These are phyloP conservation scores for Neodiprion lecontei DNA, from an alignment of 1,140 invertebrate species.

Conservation along the genomic window DNA sequence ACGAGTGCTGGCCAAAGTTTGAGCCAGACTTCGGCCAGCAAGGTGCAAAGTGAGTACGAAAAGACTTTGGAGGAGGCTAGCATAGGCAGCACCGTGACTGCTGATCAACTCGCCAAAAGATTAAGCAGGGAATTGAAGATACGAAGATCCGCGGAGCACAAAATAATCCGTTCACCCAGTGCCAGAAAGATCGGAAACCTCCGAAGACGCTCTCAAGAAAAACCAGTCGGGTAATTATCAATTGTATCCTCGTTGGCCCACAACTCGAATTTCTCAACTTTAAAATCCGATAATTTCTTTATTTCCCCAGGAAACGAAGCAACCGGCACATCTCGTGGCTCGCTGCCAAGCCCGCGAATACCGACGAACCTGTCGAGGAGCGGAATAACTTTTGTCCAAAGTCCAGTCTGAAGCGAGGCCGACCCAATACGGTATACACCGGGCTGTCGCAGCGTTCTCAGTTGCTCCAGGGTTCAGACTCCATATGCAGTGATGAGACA, in stretches of 20 bases:
- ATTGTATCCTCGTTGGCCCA: background rate
- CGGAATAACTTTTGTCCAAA: conserved; percentile 26
- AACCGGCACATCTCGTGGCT: conserved; percentile 50
- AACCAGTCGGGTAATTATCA: conserved; percentile 41
- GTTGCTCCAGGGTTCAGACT: conserved; percentile 17
- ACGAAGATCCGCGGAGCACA: conserved; percentile 69
- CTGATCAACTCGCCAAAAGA: conserved; percentile 73
- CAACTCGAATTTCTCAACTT: conserved; percentile 7
- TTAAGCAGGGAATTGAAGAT: conserved; percentile 78
- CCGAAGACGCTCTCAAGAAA: conserved; percentile 71
- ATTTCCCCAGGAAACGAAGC: conserved; percentile 38
- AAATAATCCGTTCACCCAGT: conserved; percentile 79
- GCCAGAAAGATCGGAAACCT: conserved; percentile 80
- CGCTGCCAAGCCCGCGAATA: conserved; percentile 25
- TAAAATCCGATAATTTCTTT: background rate
- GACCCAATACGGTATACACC: background rate
- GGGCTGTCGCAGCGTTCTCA: conserved; percentile 8
- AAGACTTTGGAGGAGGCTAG: conserved; percentile 74
- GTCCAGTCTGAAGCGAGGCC: conserved; percentile 18
- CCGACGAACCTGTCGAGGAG: background rate
- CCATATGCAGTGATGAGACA: conserved; percentile 46
- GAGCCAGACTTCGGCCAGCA: conserved; percentile 44
- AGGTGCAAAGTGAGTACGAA: conserved; percentile 74
- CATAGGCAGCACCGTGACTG: conserved; percentile 63
- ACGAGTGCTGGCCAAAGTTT: conserved; percentile 34